A percentile compares a stretch with the other conserved stretches of the same genome.
phyloP scores from a whole-genome alignment of 1,140 invertebrate species.

The Chlorops oryzae region DNA sequence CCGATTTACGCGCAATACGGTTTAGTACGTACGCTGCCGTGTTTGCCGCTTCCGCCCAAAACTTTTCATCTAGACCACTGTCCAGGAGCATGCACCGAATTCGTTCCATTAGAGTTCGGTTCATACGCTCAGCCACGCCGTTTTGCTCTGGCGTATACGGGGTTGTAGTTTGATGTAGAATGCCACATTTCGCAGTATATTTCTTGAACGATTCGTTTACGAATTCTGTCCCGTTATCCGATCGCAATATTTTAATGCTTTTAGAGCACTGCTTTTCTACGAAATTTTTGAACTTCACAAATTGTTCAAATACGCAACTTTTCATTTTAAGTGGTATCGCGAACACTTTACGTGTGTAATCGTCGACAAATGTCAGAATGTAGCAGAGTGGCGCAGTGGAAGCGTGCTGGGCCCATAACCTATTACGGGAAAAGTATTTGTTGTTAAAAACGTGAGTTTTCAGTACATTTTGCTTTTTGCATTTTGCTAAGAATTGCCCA shows the following conservation, averaged over 20 bases:
- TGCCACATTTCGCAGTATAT: not conserved
- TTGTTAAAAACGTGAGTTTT: too few relatives aligned
- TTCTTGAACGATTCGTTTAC: not conserved
- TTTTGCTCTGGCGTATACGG: conserved; percentile 6
- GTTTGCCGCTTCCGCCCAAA: conserved; percentile 48
- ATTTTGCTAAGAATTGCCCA: too few relatives aligned
- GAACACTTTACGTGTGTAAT: conserved; percentile 41
- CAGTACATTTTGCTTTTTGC: too few relatives aligned
- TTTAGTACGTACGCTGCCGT: conserved; percentile 48
- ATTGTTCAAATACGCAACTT: conserved; percentile 12
- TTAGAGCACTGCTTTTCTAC: conserved; percentile 5
- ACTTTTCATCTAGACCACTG: conserved; percentile 33
- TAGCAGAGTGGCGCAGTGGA: conserved; percentile 97
- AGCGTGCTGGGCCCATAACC: conserved; percentile 98
- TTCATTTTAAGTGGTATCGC: conserved; percentile 23
- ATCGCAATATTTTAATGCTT: conserved; percentile 7
- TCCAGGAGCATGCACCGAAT: conserved; percentile 38
- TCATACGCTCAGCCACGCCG: conserved; percentile 29
- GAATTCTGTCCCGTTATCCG: conserved; percentile 3
- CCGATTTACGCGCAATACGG: conserved; percentile 23
- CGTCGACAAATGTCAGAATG: conserved; percentile 50
- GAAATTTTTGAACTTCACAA: conserved; percentile 32
- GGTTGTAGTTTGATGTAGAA: conserved; percentile 4
- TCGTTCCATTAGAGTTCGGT: conserved; percentile 29
- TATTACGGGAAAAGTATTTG: too few relatives aligned